Conservation (phyloP, 1,140 invertebrate genomes). For the Amyelois transitella region DNA sequence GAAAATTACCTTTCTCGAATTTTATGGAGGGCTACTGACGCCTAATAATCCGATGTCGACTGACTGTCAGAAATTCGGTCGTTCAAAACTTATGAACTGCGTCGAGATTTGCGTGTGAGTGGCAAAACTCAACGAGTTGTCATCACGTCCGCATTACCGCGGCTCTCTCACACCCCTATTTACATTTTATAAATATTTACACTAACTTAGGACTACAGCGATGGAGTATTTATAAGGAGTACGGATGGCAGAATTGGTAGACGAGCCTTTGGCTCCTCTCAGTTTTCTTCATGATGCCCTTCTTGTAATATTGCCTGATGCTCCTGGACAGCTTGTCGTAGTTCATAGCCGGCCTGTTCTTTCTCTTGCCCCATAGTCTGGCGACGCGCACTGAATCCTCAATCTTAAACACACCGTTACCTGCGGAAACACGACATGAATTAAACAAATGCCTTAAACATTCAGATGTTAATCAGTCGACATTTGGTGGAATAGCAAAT, state of each 20-base stretch:
- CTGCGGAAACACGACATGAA: conserved; percentile 54
- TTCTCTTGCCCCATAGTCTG: conserved; percentile 95
- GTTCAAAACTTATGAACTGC: conserved; percentile 43
- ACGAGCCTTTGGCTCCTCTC: conserved; percentile 97
- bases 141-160: conserved; percentile 65
- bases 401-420: conserved; percentile 98
- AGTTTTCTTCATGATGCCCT: conserved; percentile 99
- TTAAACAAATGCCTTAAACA: conserved; percentile 43
- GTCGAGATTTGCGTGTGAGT: conserved; percentile 38
- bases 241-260: conserved; percentile 98
- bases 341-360: conserved; percentile 99
- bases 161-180: conserved; percentile 60
- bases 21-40: conserved; percentile 49
- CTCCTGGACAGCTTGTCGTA: conserved; percentile 99
- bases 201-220: conserved; percentile 35
- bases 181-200: conserved; percentile 69
- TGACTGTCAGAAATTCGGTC: conserved; percentile 27
- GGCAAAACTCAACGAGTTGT: conserved; percentile 49
- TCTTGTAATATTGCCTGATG: conserved; percentile 99
- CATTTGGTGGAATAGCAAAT: conserved; percentile 23
- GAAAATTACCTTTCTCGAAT: conserved; percentile 73
- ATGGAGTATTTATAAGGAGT: conserved; percentile 80
- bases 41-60: conserved; percentile 26
- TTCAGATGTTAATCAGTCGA: conserved; percentile 25
- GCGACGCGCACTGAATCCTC: conserved; percentile 98